Evolutionary conservation across 53 echinoderm and acorn worm genomes (phyloP).

Genomic region (Pentamera pediparva): DNA sequence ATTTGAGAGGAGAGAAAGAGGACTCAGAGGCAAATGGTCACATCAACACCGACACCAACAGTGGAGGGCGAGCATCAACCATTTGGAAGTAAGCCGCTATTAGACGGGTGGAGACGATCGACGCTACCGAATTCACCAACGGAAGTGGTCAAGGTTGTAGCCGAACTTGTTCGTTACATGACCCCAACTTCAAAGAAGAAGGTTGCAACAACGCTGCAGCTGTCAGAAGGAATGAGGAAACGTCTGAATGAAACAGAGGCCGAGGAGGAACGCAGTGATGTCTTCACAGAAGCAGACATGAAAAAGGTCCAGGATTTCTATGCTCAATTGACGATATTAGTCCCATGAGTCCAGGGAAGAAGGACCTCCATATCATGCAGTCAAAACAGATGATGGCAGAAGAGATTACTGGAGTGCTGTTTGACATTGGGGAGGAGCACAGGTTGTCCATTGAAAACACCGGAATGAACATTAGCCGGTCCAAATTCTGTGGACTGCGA

Average conservation of each 20-base stretch:
- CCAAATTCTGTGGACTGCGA: conserved; percentile 42
- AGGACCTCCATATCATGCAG: conserved; percentile 29
- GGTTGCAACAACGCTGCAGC: background rate
- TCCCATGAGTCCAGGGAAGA: conserved; percentile 39
- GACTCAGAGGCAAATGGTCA: conserved; percentile 1
- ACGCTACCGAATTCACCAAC: conserved; percentile 1
- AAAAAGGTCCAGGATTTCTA: conserved; percentile 21
- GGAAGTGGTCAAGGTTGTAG: conserved; percentile 4
- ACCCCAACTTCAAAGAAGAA: background rate
- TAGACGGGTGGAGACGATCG: background rate
- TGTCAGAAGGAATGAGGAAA: background rate
- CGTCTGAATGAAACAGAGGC: background rate
- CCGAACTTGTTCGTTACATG: background rate
- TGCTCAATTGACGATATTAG: conserved; percentile 20
- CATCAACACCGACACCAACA: background rate
- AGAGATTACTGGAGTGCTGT: conserved; percentile 32
- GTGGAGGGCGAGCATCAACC: background rate
- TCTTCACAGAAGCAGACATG: background rate
- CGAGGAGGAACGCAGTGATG: background rate
- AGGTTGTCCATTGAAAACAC: conserved; percentile 12
- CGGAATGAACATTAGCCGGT: conserved; percentile 29
- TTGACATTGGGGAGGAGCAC: conserved; percentile 34
- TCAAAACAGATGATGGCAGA: conserved; percentile 19
- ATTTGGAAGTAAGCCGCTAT: background rate
- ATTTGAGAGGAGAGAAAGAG: conserved; percentile 27